phyloP scores from a whole-genome alignment of 1,140 invertebrate species.

The Tetramorium parvispinum region DNA sequence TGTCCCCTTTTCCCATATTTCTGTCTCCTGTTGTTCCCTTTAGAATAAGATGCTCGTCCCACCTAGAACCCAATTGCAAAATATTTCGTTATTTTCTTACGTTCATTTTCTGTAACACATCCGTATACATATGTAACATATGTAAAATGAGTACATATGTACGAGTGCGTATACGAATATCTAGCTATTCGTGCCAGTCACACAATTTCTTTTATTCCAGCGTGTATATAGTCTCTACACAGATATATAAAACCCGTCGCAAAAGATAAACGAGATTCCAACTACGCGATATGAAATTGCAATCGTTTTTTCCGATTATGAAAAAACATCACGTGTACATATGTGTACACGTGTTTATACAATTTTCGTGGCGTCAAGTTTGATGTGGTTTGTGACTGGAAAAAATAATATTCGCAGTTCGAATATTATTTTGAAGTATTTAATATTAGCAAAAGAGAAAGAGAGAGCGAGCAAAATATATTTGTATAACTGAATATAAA shows the following conservation, averaged over 20 bases:
- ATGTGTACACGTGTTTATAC: background rate
- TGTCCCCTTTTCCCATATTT: slow-evolving; percentile 85
- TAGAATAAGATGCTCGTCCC: slow-evolving; percentile 74
- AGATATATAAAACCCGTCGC: slow-evolving; percentile 23
- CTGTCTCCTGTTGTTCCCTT: slow-evolving; percentile 72
- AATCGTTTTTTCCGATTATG: slow-evolving; percentile 15
- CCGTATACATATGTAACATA: background rate
- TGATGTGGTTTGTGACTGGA: background rate
- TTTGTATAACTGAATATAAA: background rate
- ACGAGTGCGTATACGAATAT: background rate
- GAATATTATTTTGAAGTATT: background rate
- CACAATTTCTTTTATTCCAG: background rate
- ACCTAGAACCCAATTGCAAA: slow-evolving; percentile 78
- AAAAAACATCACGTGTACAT: background rate
- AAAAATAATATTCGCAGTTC: slow-evolving; percentile 9
- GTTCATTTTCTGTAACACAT: background rate
- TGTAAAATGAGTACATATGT: background rate
- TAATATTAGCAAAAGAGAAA: background rate
- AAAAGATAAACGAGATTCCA: slow-evolving; percentile 37
- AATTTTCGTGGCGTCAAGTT: background rate
- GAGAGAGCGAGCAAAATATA: too few species aligned
- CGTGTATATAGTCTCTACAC: background rate
- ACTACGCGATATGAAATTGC: slow-evolving; percentile 23
- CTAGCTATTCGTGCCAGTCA: background rate
- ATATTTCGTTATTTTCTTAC: slow-evolving; percentile 39